Base-by-base conservation (phyloP, 2,888 invertebrate species). In the Listrodromus nycthemerus region DNA sequence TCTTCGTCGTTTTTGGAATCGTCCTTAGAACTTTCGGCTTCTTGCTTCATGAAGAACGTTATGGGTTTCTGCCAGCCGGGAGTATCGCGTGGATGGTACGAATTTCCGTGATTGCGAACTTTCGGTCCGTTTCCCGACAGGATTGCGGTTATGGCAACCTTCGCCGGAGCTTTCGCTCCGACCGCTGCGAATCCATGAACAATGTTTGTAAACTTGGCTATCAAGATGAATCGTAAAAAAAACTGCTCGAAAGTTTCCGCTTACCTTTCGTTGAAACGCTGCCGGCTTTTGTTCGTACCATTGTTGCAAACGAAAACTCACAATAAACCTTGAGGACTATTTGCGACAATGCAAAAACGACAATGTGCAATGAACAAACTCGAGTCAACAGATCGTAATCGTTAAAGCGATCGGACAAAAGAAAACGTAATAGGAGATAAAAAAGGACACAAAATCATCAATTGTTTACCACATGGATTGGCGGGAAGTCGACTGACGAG, bases 31-130 rank as follows among this genome's bases (percentile, higher is more conserved):
- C 70, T 65, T 24, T 81, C 78, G 24, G 55, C 70, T 0, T 58
- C 73, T 67, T 85, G 86, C 58, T 85, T 86, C 4, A 89, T 50
- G 91, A 95, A 95, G 48, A 89, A 94, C 1, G 95, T 95, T 82
- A 95, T 95, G 0, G 95, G 94, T 52, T 93, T 94, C 90, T 95
- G 95, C 95, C 95, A 95, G 19, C 92, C 93, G 0, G 95, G 95
- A 0, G 95, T 95, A 79, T 95, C 95, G 2, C 95, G 90, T 0
- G 94, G 95, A 88, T 94, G 94, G 24, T 95, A 94, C 0, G 95
- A 90, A 89, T 95, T 95, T 0, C 95, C 95, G 0, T 87, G 65
- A 45, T 79, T 82, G n/a, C 63, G 69, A 58, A 66, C 8, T 45
- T 41, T 84, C 8, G 71, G 21, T 3, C 45, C 71, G 24, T 74